Conservation (phyloP, 37 sponge, comb jelly and placozoan species). For the Theonella swinhoei region DNA sequence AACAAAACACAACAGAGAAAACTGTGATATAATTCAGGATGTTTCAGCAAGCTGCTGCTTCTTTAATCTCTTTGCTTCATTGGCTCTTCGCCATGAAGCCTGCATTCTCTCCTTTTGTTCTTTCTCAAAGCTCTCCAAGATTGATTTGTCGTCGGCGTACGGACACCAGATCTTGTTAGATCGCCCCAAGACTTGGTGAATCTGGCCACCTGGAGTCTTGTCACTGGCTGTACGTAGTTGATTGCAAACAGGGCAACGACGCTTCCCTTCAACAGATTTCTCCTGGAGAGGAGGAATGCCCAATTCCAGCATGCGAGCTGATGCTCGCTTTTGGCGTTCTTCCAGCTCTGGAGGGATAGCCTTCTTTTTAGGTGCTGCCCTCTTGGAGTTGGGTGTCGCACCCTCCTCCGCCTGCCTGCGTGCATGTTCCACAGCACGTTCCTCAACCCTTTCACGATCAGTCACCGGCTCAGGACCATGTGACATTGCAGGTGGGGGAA, state of each 20-base stretch:
- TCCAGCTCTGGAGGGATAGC: conserved; percentile 35
- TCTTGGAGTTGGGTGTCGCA: neutral
- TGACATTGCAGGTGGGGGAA: conserved; percentile 39
- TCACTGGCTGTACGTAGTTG: conserved; percentile 5
- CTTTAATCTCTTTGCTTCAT: conserved; percentile 39
- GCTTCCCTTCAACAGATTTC: conserved; percentile 31
- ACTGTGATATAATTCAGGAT: too few species aligned
- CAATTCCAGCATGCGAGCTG: conserved; percentile 15
- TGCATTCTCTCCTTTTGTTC: conserved; percentile 21
- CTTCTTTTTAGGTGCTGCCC: conserved; percentile 19
- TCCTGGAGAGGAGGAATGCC: conserved; percentile 40
- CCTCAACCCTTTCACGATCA: conserved; percentile 24
- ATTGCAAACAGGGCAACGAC: conserved; percentile 41
- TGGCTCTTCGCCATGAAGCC: conserved; percentile 37
- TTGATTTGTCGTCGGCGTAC: too few species aligned
- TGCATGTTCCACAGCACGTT: conserved; percentile 23
- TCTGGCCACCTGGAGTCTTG: neutral
- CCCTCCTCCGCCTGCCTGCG: neutral
- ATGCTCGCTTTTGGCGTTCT: conserved; percentile 20
- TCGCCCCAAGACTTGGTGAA: neutral
- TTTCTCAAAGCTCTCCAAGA: neutral
- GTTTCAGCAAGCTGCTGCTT: too few species aligned
- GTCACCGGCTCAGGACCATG: conserved; percentile 51
- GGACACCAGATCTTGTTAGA: neutral
- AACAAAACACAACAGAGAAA: neutral